Conservation (phyloP, 2,888 invertebrate species). For the Gari tellinella region DNA sequence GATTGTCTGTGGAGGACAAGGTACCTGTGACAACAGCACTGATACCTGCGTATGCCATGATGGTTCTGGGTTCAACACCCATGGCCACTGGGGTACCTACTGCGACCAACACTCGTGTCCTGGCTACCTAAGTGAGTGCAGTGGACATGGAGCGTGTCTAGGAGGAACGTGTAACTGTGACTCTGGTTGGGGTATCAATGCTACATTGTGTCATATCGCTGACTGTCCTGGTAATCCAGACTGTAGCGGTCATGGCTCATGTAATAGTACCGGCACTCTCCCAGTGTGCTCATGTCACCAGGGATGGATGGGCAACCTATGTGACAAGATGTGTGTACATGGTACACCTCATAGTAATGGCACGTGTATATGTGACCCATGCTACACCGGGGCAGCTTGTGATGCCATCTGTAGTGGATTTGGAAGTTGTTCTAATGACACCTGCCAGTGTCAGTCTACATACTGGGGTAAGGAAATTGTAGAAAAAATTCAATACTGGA, state of each 20-base stretch:
- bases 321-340: constrained; percentile 66
- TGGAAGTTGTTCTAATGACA: constrained; percentile 64
- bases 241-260: constrained; percentile 63
- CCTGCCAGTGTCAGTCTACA: constrained; percentile 67
- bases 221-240: constrained; percentile 65
- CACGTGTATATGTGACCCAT: constrained; percentile 68
- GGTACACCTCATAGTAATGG: constrained; percentile 59
- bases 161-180: constrained; percentile 65
- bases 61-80: constrained; percentile 40
- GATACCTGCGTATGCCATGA: constrained; percentile 56
- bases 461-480: constrained; percentile 73
- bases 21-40: constrained; percentile 62
- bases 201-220: constrained; percentile 62
- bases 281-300: constrained; percentile 67
- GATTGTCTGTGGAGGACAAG: constrained; percentile 54
- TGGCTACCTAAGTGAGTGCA: constrained; percentile 63
- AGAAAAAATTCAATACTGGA: too few relatives aligned
- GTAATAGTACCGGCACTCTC: constrained; percentile 60
- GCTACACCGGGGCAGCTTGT: constrained; percentile 71
- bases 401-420: constrained; percentile 66
- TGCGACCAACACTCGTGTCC: constrained; percentile 71
- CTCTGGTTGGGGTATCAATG: constrained; percentile 65
- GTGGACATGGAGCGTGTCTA: constrained; percentile 68
- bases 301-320: constrained; percentile 69
- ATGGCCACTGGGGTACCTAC: constrained; percentile 64